Base-by-base conservation (phyloP, 2,797 vertebrate genomes). In the Crocodylus rhombifer region DNA sequence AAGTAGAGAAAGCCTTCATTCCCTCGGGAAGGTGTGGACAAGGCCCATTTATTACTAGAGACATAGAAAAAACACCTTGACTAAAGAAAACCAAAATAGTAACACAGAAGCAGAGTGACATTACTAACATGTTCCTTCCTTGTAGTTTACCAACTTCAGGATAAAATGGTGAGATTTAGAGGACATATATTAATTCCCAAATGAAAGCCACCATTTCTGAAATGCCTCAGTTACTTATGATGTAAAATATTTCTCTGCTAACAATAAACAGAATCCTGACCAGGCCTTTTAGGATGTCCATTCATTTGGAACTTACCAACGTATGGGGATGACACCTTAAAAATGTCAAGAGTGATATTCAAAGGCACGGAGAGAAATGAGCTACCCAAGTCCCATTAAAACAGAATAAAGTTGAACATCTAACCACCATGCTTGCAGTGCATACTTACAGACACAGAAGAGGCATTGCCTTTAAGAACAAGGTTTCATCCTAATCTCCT, bases 71-170 rank as follows among this genome's bases (percentile, higher is more conserved):
- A 97, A 96, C 80, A 91, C 87, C 92, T 92, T 79, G 83, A 94
- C 73, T 94, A 92, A 95, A 94, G 89, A 80, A 94, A 97, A 96
- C 77, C 4, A 92, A 96, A 97, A 97, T 92, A 97, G 93, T 55
- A 97, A 92, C 26, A 14, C 74, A 91, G 78, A 96, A 96, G 83
- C 90, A 91, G 92, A 96, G 55, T 91, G 90, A 78, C 69, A 25
- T 88, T 57, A 77, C 61, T 77, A 71, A 33, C 56, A 25, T 84
- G 61, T 23, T 87, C 85, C 69, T 93, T 57, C 64, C 20, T 77
- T 77, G 28, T 73, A 88, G 84, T 57, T 82, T 82, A 90, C 83
- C 69, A 91, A 82, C 3, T n/a, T 92, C 77, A 86, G 28, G 36
- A 80, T 42, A 26, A 92, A 91, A 87, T n/a, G 6, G 20, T 61